These are phyloP conservation scores for Ctenomys sociabilis DNA, from an alignment of 2,113 vertebrate genomes.

Conservation along the genomic window DNA sequence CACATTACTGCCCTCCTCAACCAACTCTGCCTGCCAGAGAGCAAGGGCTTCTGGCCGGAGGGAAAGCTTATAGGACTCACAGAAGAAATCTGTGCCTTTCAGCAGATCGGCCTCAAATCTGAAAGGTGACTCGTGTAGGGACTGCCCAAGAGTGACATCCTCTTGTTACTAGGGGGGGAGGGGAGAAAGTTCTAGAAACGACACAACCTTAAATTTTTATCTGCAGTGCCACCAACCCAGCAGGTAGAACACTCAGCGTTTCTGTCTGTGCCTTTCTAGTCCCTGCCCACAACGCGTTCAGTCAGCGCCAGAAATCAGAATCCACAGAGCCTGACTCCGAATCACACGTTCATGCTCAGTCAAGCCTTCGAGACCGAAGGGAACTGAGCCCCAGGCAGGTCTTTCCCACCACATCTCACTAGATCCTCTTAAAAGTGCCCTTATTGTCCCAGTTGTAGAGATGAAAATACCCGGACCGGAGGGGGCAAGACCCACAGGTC, in stretches of 20 bases:
- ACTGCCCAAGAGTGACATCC: background rate
- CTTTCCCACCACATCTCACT: background rate
- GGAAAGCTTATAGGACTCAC: background rate
- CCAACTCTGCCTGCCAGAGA: background rate
- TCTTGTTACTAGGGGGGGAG: background rate
- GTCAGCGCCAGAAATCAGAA: background rate
- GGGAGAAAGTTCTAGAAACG: background rate
- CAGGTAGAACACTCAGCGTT: background rate
- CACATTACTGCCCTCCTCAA: background rate
- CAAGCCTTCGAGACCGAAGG: background rate
- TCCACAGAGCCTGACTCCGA: background rate
- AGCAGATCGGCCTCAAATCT: background rate
- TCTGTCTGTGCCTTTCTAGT: background rate
- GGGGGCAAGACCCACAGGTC: background rate
- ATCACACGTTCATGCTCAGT: background rate
- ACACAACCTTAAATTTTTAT: background rate
- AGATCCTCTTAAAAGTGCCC: background rate
- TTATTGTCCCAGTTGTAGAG: background rate
- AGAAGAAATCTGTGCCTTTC: constrained; percentile 4
- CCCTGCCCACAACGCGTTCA: background rate
- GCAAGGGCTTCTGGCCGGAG: background rate
- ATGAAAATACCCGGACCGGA: background rate
- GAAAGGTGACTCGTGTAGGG: background rate
- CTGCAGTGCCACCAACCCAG: background rate
- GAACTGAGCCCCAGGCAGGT: background rate